Base-by-base conservation (phyloP, 2,113 vertebrate genomes). In the Oenanthe oenanthe region DNA sequence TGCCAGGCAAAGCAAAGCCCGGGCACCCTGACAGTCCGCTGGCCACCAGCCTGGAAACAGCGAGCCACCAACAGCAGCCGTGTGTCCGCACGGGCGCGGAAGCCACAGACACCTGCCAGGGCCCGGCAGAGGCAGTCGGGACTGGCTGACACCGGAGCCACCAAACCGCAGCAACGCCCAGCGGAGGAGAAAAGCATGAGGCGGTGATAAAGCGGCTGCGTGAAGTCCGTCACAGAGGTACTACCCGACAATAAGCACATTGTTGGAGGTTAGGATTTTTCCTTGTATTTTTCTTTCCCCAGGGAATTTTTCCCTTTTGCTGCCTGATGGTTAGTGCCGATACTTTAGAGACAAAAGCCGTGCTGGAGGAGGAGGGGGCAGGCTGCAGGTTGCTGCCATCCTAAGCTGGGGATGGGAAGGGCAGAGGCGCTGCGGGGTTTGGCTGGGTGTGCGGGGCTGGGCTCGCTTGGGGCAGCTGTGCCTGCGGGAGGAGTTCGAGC, bases 91-190 rank as follows among this genome's bases (percentile, higher is more conserved):
- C n/a, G 1, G 21, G 6, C 2, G 20, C 4, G 14, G 24, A 31
- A 53, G n/a, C 34, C 34, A 12, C 0, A 4, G 48, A 17, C 15
- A 9, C 4, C 53, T 19, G 2, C 6, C 17, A n/a, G 38, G 10
- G 25, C 50, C 50, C 94, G 38, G 38, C 83, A 95, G 66, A 75
- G 89, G 87, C 86, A 79, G 72, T 2, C 53, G 1, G 6, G 73
- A 15, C 32, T 17, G 15, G 43, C 15, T 24, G 2, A 6, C 56
- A 3, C 13, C 5, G 38, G 7, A 19, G 17, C 6, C 61, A 18
- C 32, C 34, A 29, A 45, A 17, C 67, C 1, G 2, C 43, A 63
- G 81, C 38, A 10, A 17, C 31, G 24, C 7, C 13, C 68, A 10
- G 2, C 3, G 1, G 32, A 22, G 31, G 10, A 72, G 48, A 38